phyloP scores from a whole-genome alignment of 2,888 invertebrate species.

The Erpobdella octoculata region DNA sequence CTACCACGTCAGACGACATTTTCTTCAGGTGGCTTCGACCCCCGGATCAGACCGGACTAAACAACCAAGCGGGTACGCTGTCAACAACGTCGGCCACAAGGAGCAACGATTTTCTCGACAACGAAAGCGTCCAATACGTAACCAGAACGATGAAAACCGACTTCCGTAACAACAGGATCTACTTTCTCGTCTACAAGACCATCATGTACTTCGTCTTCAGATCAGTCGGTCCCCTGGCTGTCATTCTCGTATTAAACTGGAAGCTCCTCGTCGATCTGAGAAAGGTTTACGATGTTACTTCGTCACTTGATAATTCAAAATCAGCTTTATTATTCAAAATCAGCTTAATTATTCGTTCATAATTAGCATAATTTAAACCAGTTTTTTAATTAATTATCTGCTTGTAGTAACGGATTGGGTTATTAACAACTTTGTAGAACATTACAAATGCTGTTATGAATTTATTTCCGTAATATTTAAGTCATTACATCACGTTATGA shows the following conservation, averaged over 20 bases:
- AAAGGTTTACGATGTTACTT: neutral
- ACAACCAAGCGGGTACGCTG: neutral
- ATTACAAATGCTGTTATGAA: no score
- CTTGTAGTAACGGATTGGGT: no score
- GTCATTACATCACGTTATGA: no score
- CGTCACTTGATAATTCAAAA: neutral
- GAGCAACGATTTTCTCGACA: neutral
- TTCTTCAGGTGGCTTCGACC: neutral
- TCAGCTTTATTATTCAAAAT: no score
- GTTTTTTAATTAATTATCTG: no score
- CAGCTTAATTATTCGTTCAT: no score
- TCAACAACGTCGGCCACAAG: neutral
- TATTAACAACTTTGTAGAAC: no score
- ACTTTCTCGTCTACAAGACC: constrained; percentile 39
- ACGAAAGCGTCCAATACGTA: neutral
- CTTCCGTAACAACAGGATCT: constrained; percentile 30
- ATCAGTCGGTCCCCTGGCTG: constrained; percentile 37
- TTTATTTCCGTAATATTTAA: no score
- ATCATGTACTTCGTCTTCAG: constrained; percentile 39
- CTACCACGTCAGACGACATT: neutral
- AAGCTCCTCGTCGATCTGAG: constrained; percentile 36
- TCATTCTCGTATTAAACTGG: constrained; percentile 35
- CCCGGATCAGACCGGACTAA: neutral
- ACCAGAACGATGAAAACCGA: constrained; percentile 22
- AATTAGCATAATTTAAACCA: no score